Percentiles rank a stretch among this genome's conserved stretches.
These are phyloP conservation scores for Ruditapes philippinarum DNA, from an alignment of 1,140 invertebrate species.

Conservation along the genomic window DNA sequence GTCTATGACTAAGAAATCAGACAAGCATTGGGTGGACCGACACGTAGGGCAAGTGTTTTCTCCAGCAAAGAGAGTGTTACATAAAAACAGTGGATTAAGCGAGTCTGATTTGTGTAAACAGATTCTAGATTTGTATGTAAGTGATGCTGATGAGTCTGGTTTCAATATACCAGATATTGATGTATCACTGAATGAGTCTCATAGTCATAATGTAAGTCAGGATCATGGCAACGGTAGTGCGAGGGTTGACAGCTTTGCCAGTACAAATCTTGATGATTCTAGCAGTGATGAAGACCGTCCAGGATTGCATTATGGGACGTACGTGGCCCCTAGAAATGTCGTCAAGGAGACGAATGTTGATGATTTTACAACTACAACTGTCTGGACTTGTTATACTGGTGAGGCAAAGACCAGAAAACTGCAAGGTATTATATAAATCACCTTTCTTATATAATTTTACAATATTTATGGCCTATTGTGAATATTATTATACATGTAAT, in stretches of 20 bases:
- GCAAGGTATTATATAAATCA: conserved; percentile 49
- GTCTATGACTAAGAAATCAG: background rate
- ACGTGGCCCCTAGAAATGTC: conserved; percentile 59
- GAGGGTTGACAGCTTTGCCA: background rate
- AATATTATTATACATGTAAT: too few species aligned
- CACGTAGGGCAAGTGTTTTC: conserved; percentile 60
- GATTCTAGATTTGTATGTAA: conserved; percentile 64
- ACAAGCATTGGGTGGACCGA: conserved; percentile 40
- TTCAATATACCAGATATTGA: background rate
- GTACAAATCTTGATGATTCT: background rate
- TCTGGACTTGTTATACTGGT: conserved; percentile 54
- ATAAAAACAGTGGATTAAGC: conserved; percentile 58
- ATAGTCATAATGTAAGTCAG: background rate
- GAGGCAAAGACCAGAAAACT: conserved; percentile 56
- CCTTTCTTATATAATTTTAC: too few species aligned
- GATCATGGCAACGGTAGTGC: background rate
- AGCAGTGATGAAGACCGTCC: conserved; percentile 20
- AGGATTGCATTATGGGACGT: conserved; percentile 58
- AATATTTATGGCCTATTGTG: too few species aligned
- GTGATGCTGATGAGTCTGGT: conserved; percentile 57
- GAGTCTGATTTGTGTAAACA: conserved; percentile 62
- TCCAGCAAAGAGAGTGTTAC: conserved; percentile 59
- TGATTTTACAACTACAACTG: conserved; percentile 62
- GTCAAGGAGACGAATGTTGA: conserved; percentile 61
- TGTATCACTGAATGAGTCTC: background rate